Percentiles rank a stretch among this genome's conserved stretches.
phyloP scores from a whole-genome alignment of 2,888 invertebrate genomes.

The Cryptus armator region DNA sequence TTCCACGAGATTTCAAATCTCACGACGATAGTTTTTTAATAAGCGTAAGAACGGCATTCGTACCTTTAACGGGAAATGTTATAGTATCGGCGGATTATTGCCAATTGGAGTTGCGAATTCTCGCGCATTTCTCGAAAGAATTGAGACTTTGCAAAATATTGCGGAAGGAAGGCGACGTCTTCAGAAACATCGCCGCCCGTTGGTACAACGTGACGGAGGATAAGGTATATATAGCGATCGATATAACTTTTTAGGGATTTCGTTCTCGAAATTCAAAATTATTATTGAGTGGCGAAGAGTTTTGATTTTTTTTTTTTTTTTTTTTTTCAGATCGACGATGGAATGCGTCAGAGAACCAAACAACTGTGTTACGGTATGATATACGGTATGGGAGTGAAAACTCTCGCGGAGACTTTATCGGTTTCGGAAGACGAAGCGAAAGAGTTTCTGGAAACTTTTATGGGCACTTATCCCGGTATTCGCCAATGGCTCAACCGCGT shows the following conservation, averaged over 20 bases:
- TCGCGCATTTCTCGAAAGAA: slow-evolving; percentile 96
- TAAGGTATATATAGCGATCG: slow-evolving; percentile 86
- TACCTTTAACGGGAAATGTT: slow-evolving; percentile 87
- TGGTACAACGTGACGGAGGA: slow-evolving; percentile 91
- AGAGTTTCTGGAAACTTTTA: slow-evolving; percentile 93
- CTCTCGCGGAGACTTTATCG: slow-evolving; percentile 92
- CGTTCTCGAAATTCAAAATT: background rate
- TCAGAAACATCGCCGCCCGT: slow-evolving; percentile 93
- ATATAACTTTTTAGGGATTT: background rate
- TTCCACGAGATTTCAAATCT: slow-evolving; percentile 93
- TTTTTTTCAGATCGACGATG: slow-evolving; percentile 88
- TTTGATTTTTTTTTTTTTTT: slow-evolving; percentile 18
- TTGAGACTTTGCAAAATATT: slow-evolving; percentile 89
- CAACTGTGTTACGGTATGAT: slow-evolving; percentile 98
- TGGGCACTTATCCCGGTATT: slow-evolving; percentile 91
- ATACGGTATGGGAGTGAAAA: slow-evolving; percentile 97
- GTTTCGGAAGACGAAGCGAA: slow-evolving; percentile 93
- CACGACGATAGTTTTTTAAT: slow-evolving; percentile 84
- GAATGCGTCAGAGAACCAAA: slow-evolving; percentile 94
- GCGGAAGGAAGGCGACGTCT: slow-evolving; percentile 90
- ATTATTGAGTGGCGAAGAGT: background rate
- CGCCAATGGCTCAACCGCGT: slow-evolving; percentile 87
- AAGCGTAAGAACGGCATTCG: slow-evolving; percentile 90
- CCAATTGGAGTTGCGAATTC: slow-evolving; percentile 96
- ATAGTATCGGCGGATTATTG: slow-evolving; percentile 98